A percentile compares a stretch with the other conserved stretches of the same genome.
Conservation (phyloP, 2,113 vertebrate genomes). For the Thunnus maccoyii region DNA sequence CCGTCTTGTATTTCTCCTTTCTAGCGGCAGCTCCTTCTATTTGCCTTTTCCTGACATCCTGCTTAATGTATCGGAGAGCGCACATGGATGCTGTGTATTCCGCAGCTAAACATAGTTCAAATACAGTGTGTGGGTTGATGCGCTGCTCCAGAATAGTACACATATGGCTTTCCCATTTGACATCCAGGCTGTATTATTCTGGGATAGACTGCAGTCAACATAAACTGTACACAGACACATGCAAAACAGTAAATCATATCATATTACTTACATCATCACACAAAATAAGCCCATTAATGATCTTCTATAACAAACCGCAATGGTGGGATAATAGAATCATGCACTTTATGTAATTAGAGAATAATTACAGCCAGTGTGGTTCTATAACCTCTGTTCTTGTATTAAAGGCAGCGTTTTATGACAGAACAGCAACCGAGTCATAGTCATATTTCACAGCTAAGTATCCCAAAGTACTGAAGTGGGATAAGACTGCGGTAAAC, state of each 20-base stretch:
- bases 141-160: slow-evolving; percentile 9
- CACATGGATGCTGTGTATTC: neutral
- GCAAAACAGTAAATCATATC: neutral
- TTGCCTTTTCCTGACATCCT: neutral
- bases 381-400: neutral
- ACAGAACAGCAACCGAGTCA: neutral
- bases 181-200: slow-evolving; percentile 30
- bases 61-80: neutral
- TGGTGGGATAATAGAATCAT: neutral
- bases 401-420: slow-evolving; percentile 21
- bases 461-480: slow-evolving; percentile 1
- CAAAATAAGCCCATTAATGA: neutral
- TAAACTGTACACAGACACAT: neutral
- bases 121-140: slow-evolving; percentile 18
- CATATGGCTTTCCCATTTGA: neutral
- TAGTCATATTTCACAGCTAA: slow-evolving; percentile 14
- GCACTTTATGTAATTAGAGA: slow-evolving; percentile 17
- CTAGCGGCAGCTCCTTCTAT: neutral
- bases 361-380: neutral
- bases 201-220: neutral
- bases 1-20: neutral
- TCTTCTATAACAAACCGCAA: neutral
- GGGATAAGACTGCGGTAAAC: slow-evolving; percentile 11
- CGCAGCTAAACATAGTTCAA: slow-evolving; percentile 32
- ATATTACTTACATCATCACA: slow-evolving; percentile 1